A percentile compares a stretch with the other conserved stretches of the same genome.
These are phyloP conservation scores for Dryoscopus gambensis DNA, from an alignment of 2,113 vertebrate genomes.

Conservation along the genomic window DNA sequence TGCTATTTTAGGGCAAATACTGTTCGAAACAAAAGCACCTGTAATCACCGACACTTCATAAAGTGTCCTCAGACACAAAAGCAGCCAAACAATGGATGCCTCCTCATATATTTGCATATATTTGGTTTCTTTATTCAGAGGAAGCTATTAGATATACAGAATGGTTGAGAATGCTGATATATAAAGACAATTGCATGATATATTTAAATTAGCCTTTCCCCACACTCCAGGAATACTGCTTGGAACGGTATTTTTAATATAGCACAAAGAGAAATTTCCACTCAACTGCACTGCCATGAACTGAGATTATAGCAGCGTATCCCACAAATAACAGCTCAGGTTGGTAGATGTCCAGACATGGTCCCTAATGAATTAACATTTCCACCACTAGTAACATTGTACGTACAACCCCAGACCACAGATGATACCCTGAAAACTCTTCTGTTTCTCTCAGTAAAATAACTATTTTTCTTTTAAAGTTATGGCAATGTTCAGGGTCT, in stretches of 20 bases:
- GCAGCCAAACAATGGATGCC: not conserved
- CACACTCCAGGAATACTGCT: not conserved
- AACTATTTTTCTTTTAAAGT: not conserved
- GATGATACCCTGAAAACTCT: not conserved
- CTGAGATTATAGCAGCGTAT: not conserved
- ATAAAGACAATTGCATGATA: constrained; percentile 4
- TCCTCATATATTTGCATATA: constrained; percentile 44
- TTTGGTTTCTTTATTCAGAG: not conserved
- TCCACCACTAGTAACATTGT: not conserved
- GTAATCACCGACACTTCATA: not conserved
- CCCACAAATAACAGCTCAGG: not conserved
- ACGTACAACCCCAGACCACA: not conserved
- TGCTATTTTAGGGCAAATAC: constrained; percentile 50
- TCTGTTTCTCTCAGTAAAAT: not conserved
- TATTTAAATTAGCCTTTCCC: not conserved
- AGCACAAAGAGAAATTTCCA: not conserved
- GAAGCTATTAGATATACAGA: not conserved
- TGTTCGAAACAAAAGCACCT: constrained; percentile 36
- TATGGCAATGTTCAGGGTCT: not conserved
- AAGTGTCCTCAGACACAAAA: constrained; percentile 17
- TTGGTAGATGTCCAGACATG: not conserved
- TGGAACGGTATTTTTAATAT: not conserved
- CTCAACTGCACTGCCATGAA: not conserved
- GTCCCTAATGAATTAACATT: not conserved
- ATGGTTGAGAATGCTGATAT: not conserved